Conservation (phyloP, 2,888 invertebrate species). For the Miltochrista miniata region DNA sequence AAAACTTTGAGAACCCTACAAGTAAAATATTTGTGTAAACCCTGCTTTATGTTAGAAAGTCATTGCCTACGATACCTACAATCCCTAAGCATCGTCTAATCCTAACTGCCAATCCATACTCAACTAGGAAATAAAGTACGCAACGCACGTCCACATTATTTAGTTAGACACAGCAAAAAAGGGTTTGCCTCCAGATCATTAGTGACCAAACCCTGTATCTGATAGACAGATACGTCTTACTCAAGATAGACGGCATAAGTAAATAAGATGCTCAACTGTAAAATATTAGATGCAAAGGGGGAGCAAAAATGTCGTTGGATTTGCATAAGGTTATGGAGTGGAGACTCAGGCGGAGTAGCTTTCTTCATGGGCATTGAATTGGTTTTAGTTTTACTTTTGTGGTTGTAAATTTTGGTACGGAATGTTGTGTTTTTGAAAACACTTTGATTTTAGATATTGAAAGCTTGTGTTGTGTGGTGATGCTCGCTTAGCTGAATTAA, state of each 20-base stretch:
- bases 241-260: conserved; percentile 65
- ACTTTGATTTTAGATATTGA: too few relatives aligned
- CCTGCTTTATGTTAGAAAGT: background rate
- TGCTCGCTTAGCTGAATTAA: too few relatives aligned
- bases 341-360: conserved; percentile 23
- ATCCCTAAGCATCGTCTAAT: conserved; percentile 2
- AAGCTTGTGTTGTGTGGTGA: too few relatives aligned
- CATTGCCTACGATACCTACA: background rate
- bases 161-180: conserved; percentile 74
- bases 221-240: conserved; percentile 70
- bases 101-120: conserved; percentile 22
- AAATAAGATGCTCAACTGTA: conserved; percentile 71
- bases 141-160: conserved; percentile 67
- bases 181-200: conserved; percentile 66
- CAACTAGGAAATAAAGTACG: conserved; percentile 48
- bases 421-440: background rate
- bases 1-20: too few relatives aligned
- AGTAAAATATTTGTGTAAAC: background rate
- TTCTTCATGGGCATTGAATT: conserved; percentile 20
- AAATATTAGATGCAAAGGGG: conserved; percentile 80
- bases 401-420: background rate
- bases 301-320: conserved; percentile 74
- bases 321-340: conserved; percentile 69
- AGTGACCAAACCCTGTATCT: conserved; percentile 62
- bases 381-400: conserved; percentile 14